phyloP scores from a whole-genome alignment of 2,888 invertebrate species.

The Eupithecia pulchellata region DNA sequence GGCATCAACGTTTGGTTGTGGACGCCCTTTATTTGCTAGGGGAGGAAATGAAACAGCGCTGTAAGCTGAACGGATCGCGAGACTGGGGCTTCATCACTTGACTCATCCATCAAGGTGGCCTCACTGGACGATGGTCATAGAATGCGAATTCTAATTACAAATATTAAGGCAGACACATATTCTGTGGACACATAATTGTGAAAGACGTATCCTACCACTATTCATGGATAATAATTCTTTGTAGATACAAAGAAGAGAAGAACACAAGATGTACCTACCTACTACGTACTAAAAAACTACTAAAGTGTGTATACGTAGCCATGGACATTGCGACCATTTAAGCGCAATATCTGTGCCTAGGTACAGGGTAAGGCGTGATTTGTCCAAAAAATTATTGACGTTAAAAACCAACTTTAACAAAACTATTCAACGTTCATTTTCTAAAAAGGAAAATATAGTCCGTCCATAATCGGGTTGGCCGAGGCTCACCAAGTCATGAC shows the following conservation, averaged over 20 bases:
- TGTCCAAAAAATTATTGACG: neutral
- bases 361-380: neutral
- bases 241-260: too few species aligned
- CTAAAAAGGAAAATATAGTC: neutral
- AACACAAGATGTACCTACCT: too few species aligned
- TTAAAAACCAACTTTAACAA: too few species aligned
- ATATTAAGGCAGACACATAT: neutral
- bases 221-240: neutral
- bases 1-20: conserved; percentile 35
- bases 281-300: too few species aligned
- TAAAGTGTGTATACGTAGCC: too few species aligned
- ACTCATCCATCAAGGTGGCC: neutral
- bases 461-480: neutral
- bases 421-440: neutral
- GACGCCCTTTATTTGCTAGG: conserved; percentile 39
- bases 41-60: conserved; percentile 44
- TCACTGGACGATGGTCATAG: neutral
- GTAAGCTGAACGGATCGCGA: conserved; percentile 27
- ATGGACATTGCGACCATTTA: too few species aligned
- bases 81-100: neutral
- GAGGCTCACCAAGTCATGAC: neutral
- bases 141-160: neutral
- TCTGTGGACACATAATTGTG: neutral
- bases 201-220: neutral
- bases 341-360: neutral